Evolutionary conservation across 2,888 invertebrate genomes (phyloP), one percentile per base, ranked within the genome.

Genomic region (Beris chalybata): DNA sequence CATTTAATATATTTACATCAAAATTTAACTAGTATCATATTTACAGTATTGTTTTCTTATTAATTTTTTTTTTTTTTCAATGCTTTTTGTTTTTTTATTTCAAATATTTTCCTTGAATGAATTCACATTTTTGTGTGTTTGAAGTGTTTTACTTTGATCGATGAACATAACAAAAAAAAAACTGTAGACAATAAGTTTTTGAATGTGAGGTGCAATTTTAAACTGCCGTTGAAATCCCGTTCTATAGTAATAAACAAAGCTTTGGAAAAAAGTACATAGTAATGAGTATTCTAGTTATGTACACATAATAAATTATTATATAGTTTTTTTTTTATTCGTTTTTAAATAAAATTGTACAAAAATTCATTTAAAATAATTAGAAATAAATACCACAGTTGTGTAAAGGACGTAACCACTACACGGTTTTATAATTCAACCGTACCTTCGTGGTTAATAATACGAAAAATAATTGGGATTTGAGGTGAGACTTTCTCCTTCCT

Each of bases 311-410:
- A 61, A 50, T 61, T 61, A 61, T 38, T 52, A 61, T 61, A 50
- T 48, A 13, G 48, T 48, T 48, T 48, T 48, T 47, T 15, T 48
- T 48, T 50, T 50, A 22, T 50, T 9, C 15, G 29, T 50, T 5
- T 50, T 22, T 15, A 59, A 61, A 61, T 50, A 38, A 50, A 61
- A 61, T 61, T 22, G 43, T 50, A 50, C 50, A 61, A 15, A 45
- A 48, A 31, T 59, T 44, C 30, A n/a, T 48, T 48, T 47, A 59
- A 59, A 22, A 61, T 61, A 61, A n/a, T 61, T 50, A 50, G 50
- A 61, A 61, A 43, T 61, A 61, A 61, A 61, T 61, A 61, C 61
- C 61, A 61, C 61, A 61, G 61, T 61, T 61, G 38, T 61, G 50
- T 47, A 15, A 61, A 61, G 61, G 61, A 61, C 50, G 52, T 52